phyloP scores from a whole-genome alignment of 1,140 invertebrate genomes.

The Agrypnia vestita region DNA sequence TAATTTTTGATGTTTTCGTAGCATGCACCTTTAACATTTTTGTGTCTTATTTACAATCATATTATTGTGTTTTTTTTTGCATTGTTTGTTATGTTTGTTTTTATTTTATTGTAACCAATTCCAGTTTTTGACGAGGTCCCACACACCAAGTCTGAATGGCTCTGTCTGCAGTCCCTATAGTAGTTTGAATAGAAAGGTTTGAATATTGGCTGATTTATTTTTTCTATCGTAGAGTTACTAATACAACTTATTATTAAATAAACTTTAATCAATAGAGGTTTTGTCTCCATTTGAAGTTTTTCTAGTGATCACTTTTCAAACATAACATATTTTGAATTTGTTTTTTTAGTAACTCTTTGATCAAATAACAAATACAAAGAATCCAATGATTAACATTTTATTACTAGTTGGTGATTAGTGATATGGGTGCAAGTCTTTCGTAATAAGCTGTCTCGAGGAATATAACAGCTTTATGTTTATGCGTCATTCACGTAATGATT shows the following conservation, averaged over 20 bases:
- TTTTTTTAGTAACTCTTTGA: not conserved
- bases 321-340: not conserved
- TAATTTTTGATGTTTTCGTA: constrained; percentile 34
- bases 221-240: not conserved
- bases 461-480: no score
- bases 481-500: no score
- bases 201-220: constrained; percentile 64
- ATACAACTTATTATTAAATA: no score
- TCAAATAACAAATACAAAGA: not conserved
- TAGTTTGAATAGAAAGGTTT: constrained; percentile 91
- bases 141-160: constrained; percentile 94
- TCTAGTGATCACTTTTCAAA: no score
- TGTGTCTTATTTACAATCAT: constrained; percentile 36
- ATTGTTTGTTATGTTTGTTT: constrained; percentile 47
- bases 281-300: no score
- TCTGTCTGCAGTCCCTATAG: constrained; percentile 92
- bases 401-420: no score
- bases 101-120: constrained; percentile 55
- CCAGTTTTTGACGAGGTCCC: constrained; percentile 92
- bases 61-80: constrained; percentile 52
- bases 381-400: not conserved
- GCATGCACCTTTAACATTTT: constrained; percentile 50
- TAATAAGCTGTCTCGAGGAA: no score
- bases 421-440: no score
- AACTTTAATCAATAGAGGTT: no score